Percentiles rank a stretch among this genome's conserved stretches.
Conservation (phyloP, 2,113 vertebrate species). For the Microcebus ravelobensis region DNA sequence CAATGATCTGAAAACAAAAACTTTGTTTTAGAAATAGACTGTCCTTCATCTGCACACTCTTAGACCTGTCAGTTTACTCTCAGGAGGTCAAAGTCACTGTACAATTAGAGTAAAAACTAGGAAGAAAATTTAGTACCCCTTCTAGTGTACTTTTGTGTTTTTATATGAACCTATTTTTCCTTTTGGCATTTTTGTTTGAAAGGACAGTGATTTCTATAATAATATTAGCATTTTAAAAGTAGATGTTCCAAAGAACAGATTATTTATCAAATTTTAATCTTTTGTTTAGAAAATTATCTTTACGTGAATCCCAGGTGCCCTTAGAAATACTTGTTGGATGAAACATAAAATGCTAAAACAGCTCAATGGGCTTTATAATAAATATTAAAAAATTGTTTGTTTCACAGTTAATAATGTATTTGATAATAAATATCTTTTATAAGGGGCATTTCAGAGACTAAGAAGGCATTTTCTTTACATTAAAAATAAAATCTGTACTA, state of each 20-base stretch:
- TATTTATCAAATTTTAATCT: conserved; percentile 31
- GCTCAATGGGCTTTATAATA: background rate
- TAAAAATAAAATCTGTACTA: conserved; percentile 12
- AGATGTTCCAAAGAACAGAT: background rate
- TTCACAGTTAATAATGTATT: conserved; percentile 26
- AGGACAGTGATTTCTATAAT: background rate
- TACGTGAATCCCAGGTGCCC: background rate
- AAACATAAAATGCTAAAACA: background rate
- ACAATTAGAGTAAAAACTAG: background rate
- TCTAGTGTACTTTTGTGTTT: background rate
- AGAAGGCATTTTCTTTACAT: conserved; percentile 5
- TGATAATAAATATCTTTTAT: background rate
- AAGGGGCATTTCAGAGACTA: background rate
- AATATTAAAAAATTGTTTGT: background rate
- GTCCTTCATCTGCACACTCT: background rate
- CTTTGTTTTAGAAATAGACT: background rate
- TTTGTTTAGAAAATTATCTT: conserved; percentile 34
- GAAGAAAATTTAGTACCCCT: background rate
- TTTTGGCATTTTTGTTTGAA: conserved; percentile 37
- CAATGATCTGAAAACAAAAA: background rate
- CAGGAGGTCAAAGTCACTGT: background rate
- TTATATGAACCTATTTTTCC: background rate
- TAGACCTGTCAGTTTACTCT: background rate
- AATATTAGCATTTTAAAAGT: conserved; percentile 51
- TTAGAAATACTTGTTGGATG: conserved; percentile 31